Base-by-base conservation (phyloP, 2,888 invertebrate species). In the Drosophila peninsularis region DNA sequence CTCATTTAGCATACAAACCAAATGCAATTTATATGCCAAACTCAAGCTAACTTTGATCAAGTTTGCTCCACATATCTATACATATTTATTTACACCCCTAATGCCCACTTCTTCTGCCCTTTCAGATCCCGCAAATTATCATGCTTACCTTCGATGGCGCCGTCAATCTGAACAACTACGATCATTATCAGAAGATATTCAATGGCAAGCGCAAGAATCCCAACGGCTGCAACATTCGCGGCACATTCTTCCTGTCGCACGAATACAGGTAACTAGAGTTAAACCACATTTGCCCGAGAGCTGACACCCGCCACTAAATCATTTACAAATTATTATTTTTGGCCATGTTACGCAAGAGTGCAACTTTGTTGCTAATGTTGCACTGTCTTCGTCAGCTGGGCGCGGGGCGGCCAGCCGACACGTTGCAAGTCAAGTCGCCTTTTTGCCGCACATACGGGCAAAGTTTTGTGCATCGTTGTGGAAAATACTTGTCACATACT, bases 71-170 rank as follows among this genome's bases (percentile, higher is more conserved):
- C n/a, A n/a, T n/a, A n/a, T n/a, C n/a, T n/a, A n/a, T n/a, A n/a
- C n/a, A n/a, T n/a, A n/a, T n/a, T n/a, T n/a, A n/a, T n/a, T n/a
- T n/a, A n/a, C n/a, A n/a, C n/a, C n/a, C n/a, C n/a, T n/a, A n/a
- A n/a, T n/a, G n/a, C n/a, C n/a, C n/a, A n/a, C n/a, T n/a, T n/a
- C n/a, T n/a, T n/a, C n/a, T n/a, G n/a, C n/a, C n/a, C n/a, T n/a
- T n/a, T n/a, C n/a, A 98, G 97, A 96, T 96, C 41, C 98, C 98
- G 9, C 98, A 98, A 94, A 97, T 98, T 94, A 96, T 98, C 84
- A 92, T 98, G 90, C 92, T 98, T 87, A 98, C 98, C 42, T 98
- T 98, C 91, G 98, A 98, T 91, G 98, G 98, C 56, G 98, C 98
- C 27, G 95, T 98, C 80, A 98, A 98, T 93, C 94, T 97, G 90